Base-by-base conservation (phyloP, 2,888 invertebrate genomes). In the Lasioglossum calceatum region DNA sequence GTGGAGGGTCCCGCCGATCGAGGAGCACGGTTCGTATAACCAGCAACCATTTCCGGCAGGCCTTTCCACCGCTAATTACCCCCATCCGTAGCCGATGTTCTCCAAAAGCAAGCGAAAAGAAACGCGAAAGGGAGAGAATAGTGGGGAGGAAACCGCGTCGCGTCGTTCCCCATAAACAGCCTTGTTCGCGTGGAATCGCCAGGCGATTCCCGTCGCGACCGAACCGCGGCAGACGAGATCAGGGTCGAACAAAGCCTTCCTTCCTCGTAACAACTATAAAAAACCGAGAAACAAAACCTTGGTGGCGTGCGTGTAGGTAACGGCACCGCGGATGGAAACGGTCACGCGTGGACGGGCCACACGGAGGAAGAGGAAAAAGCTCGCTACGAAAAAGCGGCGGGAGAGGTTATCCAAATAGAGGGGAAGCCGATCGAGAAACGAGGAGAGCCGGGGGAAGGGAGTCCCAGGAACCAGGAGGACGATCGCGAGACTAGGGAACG, bases 251-350 rank as follows among this genome's bases (percentile, higher is more conserved):
- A 73, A 74, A 39, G 79, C 39, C 70, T 70, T 74, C 44, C 71
- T 85, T 79, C 70, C 54, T 79, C 32, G 79, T 85, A 85, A 86
- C 72, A 76, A 85, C 39, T 64, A 27, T 27, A 47, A 85, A 85
- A 85, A 85, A 79, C 72, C 8, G 23, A 8, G 23, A 23, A 50
- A 23, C 50, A 50, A 50, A 16, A 50, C 39, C 64, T 44, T 4
- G 72, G 54, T 36, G 12, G 14, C 67, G 64, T 64, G 72, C 86
- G 79, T 67, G 80, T 64, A 78, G 44, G 39, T 86, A 86, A 86
- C 86, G 86, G 86, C 74, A 86, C 42, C 47, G 73, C 19, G 32
- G 77, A 86, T 76, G 82, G 72, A 72, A 81, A 76, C 78, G 75
- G 81, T 78, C 54, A 79, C 64, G 75, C 71, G 64, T 71, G 50